Percentiles rank a stretch among this genome's conserved stretches.
phyloP scores from a whole-genome alignment of 2,888 invertebrate genomes.

The Bimastos eiseni region DNA sequence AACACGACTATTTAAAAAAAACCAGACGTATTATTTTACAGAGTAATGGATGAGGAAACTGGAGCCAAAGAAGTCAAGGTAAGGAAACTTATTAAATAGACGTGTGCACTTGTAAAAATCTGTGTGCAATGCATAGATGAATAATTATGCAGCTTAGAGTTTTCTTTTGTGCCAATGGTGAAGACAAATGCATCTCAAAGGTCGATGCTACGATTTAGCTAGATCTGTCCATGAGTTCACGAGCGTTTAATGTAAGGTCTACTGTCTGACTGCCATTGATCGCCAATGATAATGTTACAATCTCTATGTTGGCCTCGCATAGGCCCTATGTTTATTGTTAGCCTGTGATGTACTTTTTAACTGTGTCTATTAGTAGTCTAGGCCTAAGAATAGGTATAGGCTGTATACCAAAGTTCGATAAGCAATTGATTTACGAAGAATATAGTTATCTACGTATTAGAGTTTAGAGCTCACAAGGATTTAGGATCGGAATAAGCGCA shows the following conservation, averaged over 20 bases:
- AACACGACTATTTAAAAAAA: not conserved
- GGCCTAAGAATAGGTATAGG: too few species aligned
- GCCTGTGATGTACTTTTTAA: too few species aligned
- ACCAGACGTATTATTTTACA: not conserved
- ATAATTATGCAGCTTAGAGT: not conserved
- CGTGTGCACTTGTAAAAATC: not conserved
- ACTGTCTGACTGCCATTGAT: not conserved
- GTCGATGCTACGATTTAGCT: not conserved
- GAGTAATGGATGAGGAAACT: constrained; percentile 20
- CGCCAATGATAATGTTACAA: not conserved
- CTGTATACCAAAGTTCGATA: too few species aligned
- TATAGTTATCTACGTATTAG: too few species aligned
- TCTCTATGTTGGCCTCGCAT: not conserved
- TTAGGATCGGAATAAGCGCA: too few species aligned
- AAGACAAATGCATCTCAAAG: not conserved
- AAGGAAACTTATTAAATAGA: not conserved
- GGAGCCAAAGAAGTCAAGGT: constrained; percentile 9
- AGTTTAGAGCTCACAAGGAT: too few species aligned
- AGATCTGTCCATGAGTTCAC: too few species aligned
- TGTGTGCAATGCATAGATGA: not conserved
- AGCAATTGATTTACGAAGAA: too few species aligned
- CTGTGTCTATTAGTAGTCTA: too few species aligned
- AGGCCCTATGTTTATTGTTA: not conserved
- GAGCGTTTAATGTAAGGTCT: not conserved
- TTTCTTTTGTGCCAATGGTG: not conserved